These are phyloP conservation scores for Nasonia oneida DNA, from an alignment of 2,888 invertebrate species.

Conservation along the genomic window DNA sequence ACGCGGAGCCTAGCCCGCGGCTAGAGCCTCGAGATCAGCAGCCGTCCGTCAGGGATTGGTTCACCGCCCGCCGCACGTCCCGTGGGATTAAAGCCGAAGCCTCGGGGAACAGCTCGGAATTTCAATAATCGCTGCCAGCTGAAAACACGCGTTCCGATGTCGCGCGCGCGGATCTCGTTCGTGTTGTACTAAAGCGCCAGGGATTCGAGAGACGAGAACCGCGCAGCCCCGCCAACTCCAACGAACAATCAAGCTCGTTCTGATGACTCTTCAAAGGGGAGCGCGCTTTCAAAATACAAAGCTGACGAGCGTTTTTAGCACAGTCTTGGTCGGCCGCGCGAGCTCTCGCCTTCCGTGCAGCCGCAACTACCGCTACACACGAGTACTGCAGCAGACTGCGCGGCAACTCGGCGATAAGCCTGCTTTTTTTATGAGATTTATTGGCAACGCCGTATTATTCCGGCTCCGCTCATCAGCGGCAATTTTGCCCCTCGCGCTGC, in stretches of 20 bases:
- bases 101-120: conserved; percentile 70
- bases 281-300: too few species aligned
- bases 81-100: conserved; percentile 72
- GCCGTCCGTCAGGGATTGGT: conserved; percentile 64
- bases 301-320: too few species aligned
- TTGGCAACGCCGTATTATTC: too few species aligned
- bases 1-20: not conserved
- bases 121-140: conserved; percentile 70
- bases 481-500: too few species aligned
- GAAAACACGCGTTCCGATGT: conserved; percentile 34
- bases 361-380: too few species aligned
- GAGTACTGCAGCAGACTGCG: too few species aligned
- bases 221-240: too few species aligned
- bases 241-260: not conserved
- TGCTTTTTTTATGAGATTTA: too few species aligned
- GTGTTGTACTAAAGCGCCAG: not conserved
- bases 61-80: conserved; percentile 65
- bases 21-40: conserved; percentile 28
- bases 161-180: not conserved
- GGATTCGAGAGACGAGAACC: not conserved
- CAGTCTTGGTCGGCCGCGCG: not conserved
- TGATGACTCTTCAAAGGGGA: not conserved
- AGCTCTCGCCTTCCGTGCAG: not conserved
- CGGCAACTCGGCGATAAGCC: too few species aligned
- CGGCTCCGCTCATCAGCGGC: too few species aligned